Evolutionary conservation across 2,113 vertebrate genomes (phyloP).

Genomic region (Upupa epops): DNA sequence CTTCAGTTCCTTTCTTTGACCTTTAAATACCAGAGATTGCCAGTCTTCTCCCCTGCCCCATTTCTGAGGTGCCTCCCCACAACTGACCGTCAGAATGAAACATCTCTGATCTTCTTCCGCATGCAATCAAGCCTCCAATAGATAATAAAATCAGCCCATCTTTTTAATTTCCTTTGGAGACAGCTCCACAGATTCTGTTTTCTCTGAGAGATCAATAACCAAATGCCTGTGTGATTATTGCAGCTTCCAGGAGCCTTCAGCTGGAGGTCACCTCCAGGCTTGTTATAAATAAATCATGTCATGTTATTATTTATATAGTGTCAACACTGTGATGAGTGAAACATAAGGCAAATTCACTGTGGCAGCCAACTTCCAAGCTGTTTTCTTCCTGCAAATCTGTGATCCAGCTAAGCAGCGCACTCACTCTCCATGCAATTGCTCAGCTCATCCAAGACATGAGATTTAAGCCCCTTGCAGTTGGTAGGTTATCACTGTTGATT

Average conservation of each 20-base stretch:
- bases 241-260: not conserved
- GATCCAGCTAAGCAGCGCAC: not conserved
- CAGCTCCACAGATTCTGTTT: not conserved
- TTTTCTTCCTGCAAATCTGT: not conserved
- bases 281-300: slow-evolving; percentile 26
- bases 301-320: slow-evolving; percentile 1
- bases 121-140: not conserved
- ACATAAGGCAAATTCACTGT: slow-evolving; percentile 15
- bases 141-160: not conserved
- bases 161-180: not conserved
- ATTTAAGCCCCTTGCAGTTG: not conserved
- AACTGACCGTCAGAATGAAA: not conserved
- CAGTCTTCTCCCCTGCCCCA: not conserved
- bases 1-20: not conserved
- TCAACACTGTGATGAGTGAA: not conserved
- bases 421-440: not conserved
- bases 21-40: not conserved
- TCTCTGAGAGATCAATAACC: not conserved
- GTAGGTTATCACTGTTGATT: not conserved
- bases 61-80: not conserved
- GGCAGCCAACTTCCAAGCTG: slow-evolving; percentile 24
- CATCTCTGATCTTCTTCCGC: not conserved
- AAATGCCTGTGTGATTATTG: not conserved
- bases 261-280: slow-evolving; percentile 30
- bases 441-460: not conserved